Evolutionary conservation across 2,888 invertebrate genomes (phyloP).

Genomic region (Macrosiphum euphorbiae): DNA sequence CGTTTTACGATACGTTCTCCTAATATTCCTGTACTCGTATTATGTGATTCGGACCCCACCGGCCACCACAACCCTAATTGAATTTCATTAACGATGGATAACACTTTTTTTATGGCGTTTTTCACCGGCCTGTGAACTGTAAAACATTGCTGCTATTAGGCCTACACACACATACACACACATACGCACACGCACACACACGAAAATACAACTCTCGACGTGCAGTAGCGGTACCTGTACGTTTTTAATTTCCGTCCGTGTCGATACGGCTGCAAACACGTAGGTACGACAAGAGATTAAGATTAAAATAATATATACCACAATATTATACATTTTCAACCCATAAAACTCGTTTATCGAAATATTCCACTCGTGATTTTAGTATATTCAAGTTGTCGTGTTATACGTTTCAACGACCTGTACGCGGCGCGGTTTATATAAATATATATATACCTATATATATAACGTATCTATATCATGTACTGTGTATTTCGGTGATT

Average conservation of each 20-base stretch:
- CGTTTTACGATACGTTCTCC: constrained; percentile 28
- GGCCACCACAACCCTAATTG: neutral
- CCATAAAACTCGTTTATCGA: neutral
- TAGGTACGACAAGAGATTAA: constrained; percentile 8
- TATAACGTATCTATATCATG: neutral
- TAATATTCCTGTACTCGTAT: neutral
- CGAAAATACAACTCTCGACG: neutral
- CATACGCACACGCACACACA: neutral
- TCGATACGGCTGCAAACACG: neutral
- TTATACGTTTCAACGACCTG: neutral
- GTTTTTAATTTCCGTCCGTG: neutral
- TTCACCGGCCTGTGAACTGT: neutral
- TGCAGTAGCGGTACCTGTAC: neutral
- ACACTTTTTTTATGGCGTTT: neutral
- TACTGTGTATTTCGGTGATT: neutral
- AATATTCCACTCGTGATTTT: neutral
- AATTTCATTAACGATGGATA: constrained; percentile 48
- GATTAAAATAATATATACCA: neutral
- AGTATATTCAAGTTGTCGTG: neutral
- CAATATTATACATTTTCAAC: neutral
- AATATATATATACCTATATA: neutral
- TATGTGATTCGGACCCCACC: neutral
- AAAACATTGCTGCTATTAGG: neutral
- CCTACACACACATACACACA: neutral
- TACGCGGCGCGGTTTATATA: too few species aligned